Percentiles rank a stretch among this genome's conserved stretches.
Evolutionary conservation across 2,888 invertebrate genomes (phyloP).

Genomic region (Platerodrilus igneus): DNA sequence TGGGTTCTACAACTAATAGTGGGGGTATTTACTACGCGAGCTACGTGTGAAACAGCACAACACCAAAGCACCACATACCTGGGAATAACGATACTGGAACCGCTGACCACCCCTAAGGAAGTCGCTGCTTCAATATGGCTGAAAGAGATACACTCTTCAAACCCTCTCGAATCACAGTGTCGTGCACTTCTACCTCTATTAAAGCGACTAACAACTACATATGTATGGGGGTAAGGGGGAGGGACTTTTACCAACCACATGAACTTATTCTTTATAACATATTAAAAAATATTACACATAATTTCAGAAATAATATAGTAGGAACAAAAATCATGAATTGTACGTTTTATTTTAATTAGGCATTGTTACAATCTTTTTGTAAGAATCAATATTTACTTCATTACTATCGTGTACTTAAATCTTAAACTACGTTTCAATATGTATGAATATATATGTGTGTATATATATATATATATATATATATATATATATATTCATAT

Average conservation of each 20-base stretch:
- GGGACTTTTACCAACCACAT: slow-evolving; percentile 19
- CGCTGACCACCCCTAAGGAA: slow-evolving; percentile 51
- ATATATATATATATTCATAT: too few species aligned
- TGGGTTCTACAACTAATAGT: slow-evolving; percentile 33
- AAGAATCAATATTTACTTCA: too few species aligned
- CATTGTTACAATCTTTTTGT: too few species aligned
- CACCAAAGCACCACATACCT: slow-evolving; percentile 49
- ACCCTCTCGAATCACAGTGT: slow-evolving; percentile 45
- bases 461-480: too few species aligned
- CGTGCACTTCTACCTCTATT: slow-evolving; percentile 46
- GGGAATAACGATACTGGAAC: slow-evolving; percentile 52
- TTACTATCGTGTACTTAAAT: too few species aligned
- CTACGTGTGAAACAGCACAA: slow-evolving; percentile 38
- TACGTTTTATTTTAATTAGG: too few species aligned
- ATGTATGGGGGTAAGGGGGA: slow-evolving; percentile 20
- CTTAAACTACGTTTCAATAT: too few species aligned
- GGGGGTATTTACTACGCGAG: slow-evolving; percentile 38
- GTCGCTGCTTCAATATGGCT: slow-evolving; percentile 50
- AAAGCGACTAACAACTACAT: slow-evolving; percentile 33
- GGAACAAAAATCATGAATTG: too few species aligned
- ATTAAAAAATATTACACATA: too few species aligned
- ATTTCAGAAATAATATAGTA: too few species aligned
- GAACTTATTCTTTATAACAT: too few species aligned
- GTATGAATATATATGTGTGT: too few species aligned
- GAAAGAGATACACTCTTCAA: slow-evolving; percentile 52